Percentiles rank a stretch among this genome's conserved stretches.
These are phyloP conservation scores for Serranus cabrilla DNA, from an alignment of 2,797 vertebrate genomes.

Conservation along the genomic window DNA sequence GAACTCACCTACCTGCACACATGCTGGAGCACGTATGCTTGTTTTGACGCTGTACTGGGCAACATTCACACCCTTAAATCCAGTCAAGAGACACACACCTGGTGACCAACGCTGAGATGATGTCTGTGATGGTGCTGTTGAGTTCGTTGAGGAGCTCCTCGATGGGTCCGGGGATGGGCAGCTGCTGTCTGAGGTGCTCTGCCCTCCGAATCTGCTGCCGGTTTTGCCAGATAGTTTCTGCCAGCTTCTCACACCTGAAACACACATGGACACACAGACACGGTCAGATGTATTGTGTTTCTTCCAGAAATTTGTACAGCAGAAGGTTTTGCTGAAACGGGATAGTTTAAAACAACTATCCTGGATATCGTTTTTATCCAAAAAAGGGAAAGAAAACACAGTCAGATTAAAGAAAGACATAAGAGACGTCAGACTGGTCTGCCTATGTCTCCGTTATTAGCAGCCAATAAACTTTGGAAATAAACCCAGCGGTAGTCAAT, in stretches of 20 bases:
- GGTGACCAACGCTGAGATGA: slow-evolving; percentile 96
- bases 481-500: slow-evolving; percentile 47
- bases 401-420: neutral
- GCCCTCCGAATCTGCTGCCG: slow-evolving; percentile 93
- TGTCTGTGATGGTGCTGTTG: slow-evolving; percentile 94
- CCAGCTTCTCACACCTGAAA: slow-evolving; percentile 94
- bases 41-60: neutral
- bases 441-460: slow-evolving; percentile 6
- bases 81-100: slow-evolving; percentile 77
- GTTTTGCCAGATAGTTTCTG: slow-evolving; percentile 96
- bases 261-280: slow-evolving; percentile 15
- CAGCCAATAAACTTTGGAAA: slow-evolving; percentile 33
- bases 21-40: neutral
- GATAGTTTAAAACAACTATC: too few species aligned
- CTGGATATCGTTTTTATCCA: neutral
- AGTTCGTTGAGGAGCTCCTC: slow-evolving; percentile 95
- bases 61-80: neutral
- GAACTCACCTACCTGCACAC: neutral
- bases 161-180: slow-evolving; percentile 94
- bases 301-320: neutral
- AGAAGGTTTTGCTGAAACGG: neutral
- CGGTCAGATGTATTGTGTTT: neutral
- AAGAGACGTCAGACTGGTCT: slow-evolving; percentile 9
- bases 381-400: neutral
- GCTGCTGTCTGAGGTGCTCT: slow-evolving; percentile 95